These are phyloP conservation scores for Xiphophorus birchmanni DNA, from an alignment of 2,797 vertebrate species.

Conservation along the genomic window DNA sequence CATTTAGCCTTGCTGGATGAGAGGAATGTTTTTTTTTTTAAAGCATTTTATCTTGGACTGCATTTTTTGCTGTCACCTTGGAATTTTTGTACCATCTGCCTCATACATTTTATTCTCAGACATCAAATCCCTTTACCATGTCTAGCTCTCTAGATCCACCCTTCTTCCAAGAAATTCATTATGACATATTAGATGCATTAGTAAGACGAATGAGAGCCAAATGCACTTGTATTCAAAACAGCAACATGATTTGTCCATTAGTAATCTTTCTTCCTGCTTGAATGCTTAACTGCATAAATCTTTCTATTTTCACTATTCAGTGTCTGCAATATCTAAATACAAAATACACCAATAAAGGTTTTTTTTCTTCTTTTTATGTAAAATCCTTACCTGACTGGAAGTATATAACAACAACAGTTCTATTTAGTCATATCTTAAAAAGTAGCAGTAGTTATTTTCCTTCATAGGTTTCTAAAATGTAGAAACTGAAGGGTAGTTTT, in stretches of 20 bases:
- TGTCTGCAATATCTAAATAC: constrained; percentile 7
- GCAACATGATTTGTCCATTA: constrained; percentile 70
- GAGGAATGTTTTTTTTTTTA: constrained; percentile 55
- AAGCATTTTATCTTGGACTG: constrained; percentile 63
- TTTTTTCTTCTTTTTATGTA: background rate
- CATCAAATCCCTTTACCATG: constrained; percentile 27
- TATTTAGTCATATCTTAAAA: background rate
- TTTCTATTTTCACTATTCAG: constrained; percentile 50
- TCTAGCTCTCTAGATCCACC: constrained; percentile 16
- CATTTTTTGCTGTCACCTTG: constrained; percentile 70
- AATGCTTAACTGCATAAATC: constrained; percentile 26
- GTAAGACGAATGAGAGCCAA: constrained; percentile 32
- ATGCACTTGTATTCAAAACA: constrained; percentile 56
- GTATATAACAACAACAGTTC: background rate
- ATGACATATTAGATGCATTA: constrained; percentile 74
- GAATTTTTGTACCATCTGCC: constrained; percentile 62
- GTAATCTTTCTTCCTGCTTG: constrained; percentile 23
- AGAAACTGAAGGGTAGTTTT: constrained; percentile 10
- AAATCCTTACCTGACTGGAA: background rate
- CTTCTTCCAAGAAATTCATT: constrained; percentile 46
- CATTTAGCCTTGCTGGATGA: constrained; percentile 69
- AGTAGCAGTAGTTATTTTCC: background rate
- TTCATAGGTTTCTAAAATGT: background rate
- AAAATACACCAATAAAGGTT: background rate
- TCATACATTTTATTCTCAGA: constrained; percentile 42